Evolutionary conservation across 1,140 invertebrate species (phyloP).

Genomic region (Leptestheria dahalacensis): DNA sequence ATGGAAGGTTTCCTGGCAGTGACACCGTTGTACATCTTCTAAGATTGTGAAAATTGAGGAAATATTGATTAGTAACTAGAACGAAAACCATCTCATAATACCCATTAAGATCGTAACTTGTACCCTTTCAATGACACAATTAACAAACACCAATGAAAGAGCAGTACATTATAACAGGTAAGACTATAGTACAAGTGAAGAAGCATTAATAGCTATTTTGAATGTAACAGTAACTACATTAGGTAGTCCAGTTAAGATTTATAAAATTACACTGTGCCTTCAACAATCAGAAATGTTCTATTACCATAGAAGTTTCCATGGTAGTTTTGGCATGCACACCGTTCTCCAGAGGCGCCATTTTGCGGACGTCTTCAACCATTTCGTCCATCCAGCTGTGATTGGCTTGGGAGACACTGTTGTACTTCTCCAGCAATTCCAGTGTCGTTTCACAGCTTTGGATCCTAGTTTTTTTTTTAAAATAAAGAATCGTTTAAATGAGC

Average conservation of each 20-base stretch:
- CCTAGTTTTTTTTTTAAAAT: slow-evolving; percentile 31
- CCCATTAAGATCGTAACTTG: no score
- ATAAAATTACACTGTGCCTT: no score
- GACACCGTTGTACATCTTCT: slow-evolving; percentile 79
- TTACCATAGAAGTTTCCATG: slow-evolving; percentile 62
- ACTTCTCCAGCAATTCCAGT: slow-evolving; percentile 67
- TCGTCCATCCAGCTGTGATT: slow-evolving; percentile 78
- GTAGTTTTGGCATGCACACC: slow-evolving; percentile 44
- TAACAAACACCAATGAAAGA: neutral
- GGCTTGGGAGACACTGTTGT: slow-evolving; percentile 65
- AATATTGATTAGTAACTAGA: no score
- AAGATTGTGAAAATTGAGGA: slow-evolving; percentile 29
- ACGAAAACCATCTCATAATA: no score
- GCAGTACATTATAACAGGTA: neutral
- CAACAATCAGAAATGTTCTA: slow-evolving; percentile 19
- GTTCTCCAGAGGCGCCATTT: slow-evolving; percentile 48
- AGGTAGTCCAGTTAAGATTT: no score
- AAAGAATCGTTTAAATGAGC: neutral
- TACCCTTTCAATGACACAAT: slow-evolving; percentile 1
- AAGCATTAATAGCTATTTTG: neutral
- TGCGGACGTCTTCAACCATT: slow-evolving; percentile 42
- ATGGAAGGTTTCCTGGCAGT: slow-evolving; percentile 81
- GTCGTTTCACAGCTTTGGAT: slow-evolving; percentile 70
- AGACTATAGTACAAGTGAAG: neutral
- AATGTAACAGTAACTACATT: no score